Base-by-base conservation (phyloP, 2,888 invertebrate genomes). In the Microctonus brassicae region DNA sequence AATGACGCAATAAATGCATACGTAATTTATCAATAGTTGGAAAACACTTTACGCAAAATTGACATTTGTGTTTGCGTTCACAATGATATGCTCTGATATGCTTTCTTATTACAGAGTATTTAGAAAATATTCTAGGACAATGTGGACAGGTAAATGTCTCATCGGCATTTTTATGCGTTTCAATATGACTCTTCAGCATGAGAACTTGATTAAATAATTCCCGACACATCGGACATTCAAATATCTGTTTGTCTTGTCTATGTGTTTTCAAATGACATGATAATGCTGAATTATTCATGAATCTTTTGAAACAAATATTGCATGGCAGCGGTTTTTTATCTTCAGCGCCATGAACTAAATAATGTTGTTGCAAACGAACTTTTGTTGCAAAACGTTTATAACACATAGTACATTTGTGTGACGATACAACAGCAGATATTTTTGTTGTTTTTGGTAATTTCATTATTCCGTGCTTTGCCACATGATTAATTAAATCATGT, bases 61-160 rank as follows among this genome's bases (percentile, higher is more conserved):
- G 89, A 85, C 94, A 95, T 17, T 90, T 89, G 83, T 91, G 92
- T 77, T 91, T 91, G 33, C 91, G 89, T 70, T 92, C 92, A 66
- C 92, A 92, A 86, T 95, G 94, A 83, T 93, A 93, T 9, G 92
- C 91, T 75, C 92, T 89, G 76, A 94, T 93, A 84, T 94, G 94
- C 82, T 94, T 94, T 36, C 93, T 90, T 70, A 94, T 91, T 42
- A 91, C 89, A 69, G 91, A 90, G 85, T 94, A 94, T 79, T 93
- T 92, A 26, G 89, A 89, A 84, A 94, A 94, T 73, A 89, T 83
- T 76, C 86, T 79, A 67, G 84, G 85, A 87, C 94, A 94, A 82
- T 91, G 90, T 1, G 93, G 92, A 85, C 95, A 95, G 10, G 89
- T 90, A 82, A 91, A 94, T 22, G 89, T 87, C 26, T 93, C 93